Conservation (phyloP, 2,888 invertebrate genomes). For the Apodemia hepburni region DNA sequence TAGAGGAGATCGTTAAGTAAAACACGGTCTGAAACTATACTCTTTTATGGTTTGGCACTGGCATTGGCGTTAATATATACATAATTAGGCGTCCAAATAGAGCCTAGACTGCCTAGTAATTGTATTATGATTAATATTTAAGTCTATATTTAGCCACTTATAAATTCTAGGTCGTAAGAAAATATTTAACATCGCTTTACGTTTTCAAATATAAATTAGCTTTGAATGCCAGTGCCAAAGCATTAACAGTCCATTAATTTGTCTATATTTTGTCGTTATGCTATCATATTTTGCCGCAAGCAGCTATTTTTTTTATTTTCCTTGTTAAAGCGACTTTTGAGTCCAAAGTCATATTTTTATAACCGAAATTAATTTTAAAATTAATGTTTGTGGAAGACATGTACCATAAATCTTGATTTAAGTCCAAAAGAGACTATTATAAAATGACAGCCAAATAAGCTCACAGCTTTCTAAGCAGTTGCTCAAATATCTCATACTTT, state of each 20-base stretch:
- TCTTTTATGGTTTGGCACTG: conserved; percentile 37
- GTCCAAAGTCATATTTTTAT: conserved; percentile 13
- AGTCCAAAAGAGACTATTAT: neutral
- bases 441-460: conserved; percentile 39
- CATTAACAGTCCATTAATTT: conserved; percentile 38
- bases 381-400: conserved; percentile 7
- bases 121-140: conserved; percentile 30
- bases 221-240: conserved; percentile 45
- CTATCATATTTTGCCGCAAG: conserved; percentile 50
- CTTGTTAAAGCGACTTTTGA: neutral
- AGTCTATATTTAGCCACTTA: conserved; percentile 35
- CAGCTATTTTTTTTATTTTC: conserved; percentile 43
- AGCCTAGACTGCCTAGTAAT: conserved; percentile 33
- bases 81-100: conserved; percentile 32
- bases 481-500: conserved; percentile 63
- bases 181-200: conserved; percentile 34
- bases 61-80: conserved; percentile 20
- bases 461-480: conserved; percentile 76
- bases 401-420: neutral
- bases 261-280: conserved; percentile 43
- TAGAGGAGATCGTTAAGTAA: conserved; percentile 55
- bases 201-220: conserved; percentile 13
- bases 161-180: conserved; percentile 37
- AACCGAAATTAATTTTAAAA: conserved; percentile 1
- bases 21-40: conserved; percentile 44